phyloP scores from a whole-genome alignment of 2,888 invertebrate genomes.

The Thera britannica region DNA sequence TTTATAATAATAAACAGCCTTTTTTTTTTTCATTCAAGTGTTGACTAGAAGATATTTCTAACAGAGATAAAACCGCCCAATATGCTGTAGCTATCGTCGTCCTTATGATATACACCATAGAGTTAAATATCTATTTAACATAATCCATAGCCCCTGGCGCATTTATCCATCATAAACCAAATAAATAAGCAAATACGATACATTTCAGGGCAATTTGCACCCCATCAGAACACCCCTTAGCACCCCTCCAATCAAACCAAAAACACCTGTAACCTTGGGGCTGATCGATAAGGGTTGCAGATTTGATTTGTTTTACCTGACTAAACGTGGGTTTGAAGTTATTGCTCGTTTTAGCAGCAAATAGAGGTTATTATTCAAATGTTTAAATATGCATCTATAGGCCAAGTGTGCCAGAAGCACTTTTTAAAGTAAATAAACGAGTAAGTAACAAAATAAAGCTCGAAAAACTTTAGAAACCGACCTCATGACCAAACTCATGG shows the following conservation, averaged over 20 bases:
- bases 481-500: too few relatives aligned
- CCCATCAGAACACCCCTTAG: conserved; percentile 48
- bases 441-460: too few relatives aligned
- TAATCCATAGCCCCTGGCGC: background rate
- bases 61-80: too few relatives aligned
- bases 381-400: background rate
- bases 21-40: too few relatives aligned
- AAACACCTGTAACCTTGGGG: conserved; percentile 62
- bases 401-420: background rate
- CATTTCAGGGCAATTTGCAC: conserved; percentile 66
- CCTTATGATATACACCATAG: too few relatives aligned
- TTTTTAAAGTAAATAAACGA: too few relatives aligned
- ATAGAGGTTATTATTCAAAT: background rate
- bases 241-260: conserved; percentile 46
- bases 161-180: conserved; percentile 23
- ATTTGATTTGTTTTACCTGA: conserved; percentile 37
- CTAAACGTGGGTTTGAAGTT: conserved; percentile 8
- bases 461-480: too few relatives aligned
- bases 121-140: background rate
- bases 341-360: conserved; percentile 6
- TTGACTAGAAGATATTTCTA: too few relatives aligned
- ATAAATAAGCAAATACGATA: conserved; percentile 36
- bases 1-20: too few relatives aligned
- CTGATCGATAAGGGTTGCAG: conserved; percentile 47
- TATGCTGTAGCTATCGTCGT: too few relatives aligned